Percentiles rank a stretch among this genome's conserved stretches.
Conservation (phyloP, 2,888 invertebrate genomes). For the Phyllotreta striolata region DNA sequence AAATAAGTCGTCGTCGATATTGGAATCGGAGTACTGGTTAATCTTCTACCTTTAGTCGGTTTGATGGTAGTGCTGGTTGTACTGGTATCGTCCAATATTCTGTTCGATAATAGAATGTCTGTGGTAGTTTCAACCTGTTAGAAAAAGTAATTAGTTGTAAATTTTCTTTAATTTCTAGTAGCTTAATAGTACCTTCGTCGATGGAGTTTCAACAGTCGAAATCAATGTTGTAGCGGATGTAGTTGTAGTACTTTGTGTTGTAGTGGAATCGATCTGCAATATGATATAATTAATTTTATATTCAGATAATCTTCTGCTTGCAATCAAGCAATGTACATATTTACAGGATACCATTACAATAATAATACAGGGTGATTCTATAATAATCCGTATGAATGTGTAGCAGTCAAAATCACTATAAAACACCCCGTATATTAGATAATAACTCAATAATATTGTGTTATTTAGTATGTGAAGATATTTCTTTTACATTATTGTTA, state of each 20-base stretch:
- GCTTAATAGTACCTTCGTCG: slow-evolving; percentile 31
- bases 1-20: slow-evolving; percentile 52
- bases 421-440: no score
- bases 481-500: no score
- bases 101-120: slow-evolving; percentile 36
- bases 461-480: no score
- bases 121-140: slow-evolving; percentile 34
- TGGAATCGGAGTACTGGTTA: slow-evolving; percentile 40
- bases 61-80: slow-evolving; percentile 25
- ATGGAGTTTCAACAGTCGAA: slow-evolving; percentile 47
- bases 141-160: neutral
- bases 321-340: neutral
- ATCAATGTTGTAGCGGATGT: slow-evolving; percentile 20
- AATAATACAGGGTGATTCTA: no score
- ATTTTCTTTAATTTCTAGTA: neutral
- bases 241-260: slow-evolving; percentile 17
- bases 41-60: slow-evolving; percentile 37
- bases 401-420: no score
- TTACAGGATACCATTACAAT: no score
- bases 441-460: no score
- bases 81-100: slow-evolving; percentile 28
- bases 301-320: neutral
- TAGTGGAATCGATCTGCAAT: slow-evolving; percentile 27
- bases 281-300: slow-evolving; percentile 8
- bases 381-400: no score